Percentiles rank a stretch among this genome's conserved stretches.
These are phyloP conservation scores for Camponotus pennsylvanicus DNA, from an alignment of 1,140 invertebrate species.

Conservation along the genomic window DNA sequence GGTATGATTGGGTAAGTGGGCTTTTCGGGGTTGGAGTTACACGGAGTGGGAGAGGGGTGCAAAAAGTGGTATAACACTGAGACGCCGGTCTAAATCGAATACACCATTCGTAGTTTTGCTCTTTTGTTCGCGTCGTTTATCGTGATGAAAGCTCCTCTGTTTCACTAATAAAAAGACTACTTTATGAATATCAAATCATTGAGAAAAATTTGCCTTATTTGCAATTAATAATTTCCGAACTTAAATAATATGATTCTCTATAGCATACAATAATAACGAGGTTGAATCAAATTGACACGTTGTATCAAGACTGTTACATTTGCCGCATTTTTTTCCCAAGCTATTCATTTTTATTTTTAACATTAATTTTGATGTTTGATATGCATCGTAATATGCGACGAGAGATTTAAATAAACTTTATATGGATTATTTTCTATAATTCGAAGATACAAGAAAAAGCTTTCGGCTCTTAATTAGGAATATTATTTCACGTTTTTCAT, in stretches of 20 bases:
- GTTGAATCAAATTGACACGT: slow-evolving; percentile 7
- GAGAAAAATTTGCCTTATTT: not conserved
- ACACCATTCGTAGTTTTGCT: not conserved
- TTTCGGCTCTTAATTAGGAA: slow-evolving; percentile 51
- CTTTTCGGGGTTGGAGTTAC: slow-evolving; percentile 78
- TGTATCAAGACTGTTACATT: not conserved
- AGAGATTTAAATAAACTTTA: not conserved
- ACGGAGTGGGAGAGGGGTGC: slow-evolving; percentile 55
- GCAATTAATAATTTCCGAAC: not conserved
- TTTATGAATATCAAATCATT: not conserved
- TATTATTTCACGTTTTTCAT: slow-evolving; percentile 37
- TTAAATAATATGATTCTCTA: not conserved
- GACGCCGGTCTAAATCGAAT: slow-evolving; percentile 34
- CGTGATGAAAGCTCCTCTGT: not conserved
- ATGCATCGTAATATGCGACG: slow-evolving; percentile 25
- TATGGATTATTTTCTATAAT: slow-evolving; percentile 7
- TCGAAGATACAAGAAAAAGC: slow-evolving; percentile 56
- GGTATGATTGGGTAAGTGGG: slow-evolving; percentile 79
- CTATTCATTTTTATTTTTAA: slow-evolving; percentile 32
- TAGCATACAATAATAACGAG: not conserved
- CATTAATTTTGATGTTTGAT: slow-evolving; percentile 56
- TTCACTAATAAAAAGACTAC: not conserved
- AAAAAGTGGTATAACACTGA: slow-evolving; percentile 54
- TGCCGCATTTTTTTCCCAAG: not conserved
- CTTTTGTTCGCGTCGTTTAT: slow-evolving; percentile 18